Conservation (phyloP, 2,888 invertebrate genomes). For the Odontocolon sp. region DNA sequence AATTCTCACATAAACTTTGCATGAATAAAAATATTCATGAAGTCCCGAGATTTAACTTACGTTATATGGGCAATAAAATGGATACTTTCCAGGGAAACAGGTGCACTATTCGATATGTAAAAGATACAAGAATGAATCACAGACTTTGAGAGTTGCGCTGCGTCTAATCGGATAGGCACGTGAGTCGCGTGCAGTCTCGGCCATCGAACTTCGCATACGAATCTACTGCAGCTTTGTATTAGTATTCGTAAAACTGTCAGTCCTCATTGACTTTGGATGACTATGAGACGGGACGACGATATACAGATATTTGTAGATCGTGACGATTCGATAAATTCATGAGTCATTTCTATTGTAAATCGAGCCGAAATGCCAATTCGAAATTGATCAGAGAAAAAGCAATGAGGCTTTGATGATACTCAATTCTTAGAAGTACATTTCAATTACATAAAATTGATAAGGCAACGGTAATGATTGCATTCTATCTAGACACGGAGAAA, state of each 20-base stretch:
- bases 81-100: conserved; percentile 11
- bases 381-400: not conserved
- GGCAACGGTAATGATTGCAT: no score
- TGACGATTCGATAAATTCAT: conserved; percentile 13
- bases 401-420: no score
- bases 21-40: not conserved
- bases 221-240: conserved; percentile 14
- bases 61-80: conserved; percentile 10
- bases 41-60: not conserved
- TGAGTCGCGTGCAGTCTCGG: conserved; percentile 51
- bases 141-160: conserved; percentile 7
- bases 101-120: conserved; percentile 35
- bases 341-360: conserved; percentile 40
- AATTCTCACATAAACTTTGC: no score
- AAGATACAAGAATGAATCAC: conserved; percentile 53
- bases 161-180: conserved; percentile 55
- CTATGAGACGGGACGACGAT: conserved; percentile 16
- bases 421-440: no score
- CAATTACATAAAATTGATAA: no score
- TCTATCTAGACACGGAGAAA: no score
- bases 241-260: not conserved
- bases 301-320: conserved; percentile 35
- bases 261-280: conserved; percentile 44
- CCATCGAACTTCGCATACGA: conserved; percentile 57
- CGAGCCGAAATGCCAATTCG: conserved; percentile 38